Evolutionary conservation across 2,888 invertebrate species (phyloP).

Genomic region (Melolontha melolontha): DNA sequence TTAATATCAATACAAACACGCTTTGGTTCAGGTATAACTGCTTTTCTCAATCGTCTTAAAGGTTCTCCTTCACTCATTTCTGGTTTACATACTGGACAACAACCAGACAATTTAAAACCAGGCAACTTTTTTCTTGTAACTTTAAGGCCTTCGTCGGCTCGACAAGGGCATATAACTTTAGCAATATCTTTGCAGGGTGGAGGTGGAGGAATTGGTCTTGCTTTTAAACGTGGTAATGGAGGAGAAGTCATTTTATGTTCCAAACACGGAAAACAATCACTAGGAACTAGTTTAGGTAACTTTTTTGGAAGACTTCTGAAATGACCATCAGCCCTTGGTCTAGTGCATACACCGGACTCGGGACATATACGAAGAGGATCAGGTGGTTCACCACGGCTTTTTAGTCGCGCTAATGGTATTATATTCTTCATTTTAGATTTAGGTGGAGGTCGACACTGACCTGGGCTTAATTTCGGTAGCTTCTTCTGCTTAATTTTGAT

Average conservation of each 20-base stretch:
- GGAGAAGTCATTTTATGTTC: constrained; percentile 31
- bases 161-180: constrained; percentile 24
- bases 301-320: constrained; percentile 41
- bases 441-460: constrained; percentile 11
- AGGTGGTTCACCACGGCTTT: constrained; percentile 22
- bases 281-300: constrained; percentile 44
- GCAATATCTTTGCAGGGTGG: background rate
- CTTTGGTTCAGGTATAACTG: constrained; percentile 14
- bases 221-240: constrained; percentile 20
- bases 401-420: constrained; percentile 42
- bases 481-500: constrained; percentile 41
- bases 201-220: constrained; percentile 24
- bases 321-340: constrained; percentile 43
- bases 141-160: constrained; percentile 46
- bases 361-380: constrained; percentile 38
- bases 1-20: background rate
- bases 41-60: constrained; percentile 27
- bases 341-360: constrained; percentile 5
- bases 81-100: constrained; percentile 21
- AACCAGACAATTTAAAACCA: constrained; percentile 4
- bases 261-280: constrained; percentile 41
- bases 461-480: constrained; percentile 38
- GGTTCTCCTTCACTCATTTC: constrained; percentile 13
- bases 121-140: constrained; percentile 42
- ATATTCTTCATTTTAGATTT: constrained; percentile 39